These are phyloP conservation scores for Euzetes globulus DNA, from an alignment of 2,888 invertebrate species.

Conservation along the genomic window DNA sequence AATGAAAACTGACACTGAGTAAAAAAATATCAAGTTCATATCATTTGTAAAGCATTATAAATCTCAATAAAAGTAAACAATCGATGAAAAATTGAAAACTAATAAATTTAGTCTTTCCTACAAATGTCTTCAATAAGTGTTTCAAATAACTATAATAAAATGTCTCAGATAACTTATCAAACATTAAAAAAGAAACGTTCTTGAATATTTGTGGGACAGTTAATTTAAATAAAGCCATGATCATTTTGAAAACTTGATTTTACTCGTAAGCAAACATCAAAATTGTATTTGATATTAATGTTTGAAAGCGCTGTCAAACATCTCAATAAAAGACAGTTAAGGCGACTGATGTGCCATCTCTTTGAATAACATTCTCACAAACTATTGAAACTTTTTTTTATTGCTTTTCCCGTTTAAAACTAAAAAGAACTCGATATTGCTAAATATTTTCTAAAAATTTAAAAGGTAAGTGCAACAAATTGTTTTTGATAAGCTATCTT, in stretches of 20 bases:
- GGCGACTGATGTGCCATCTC: slow-evolving; percentile 24
- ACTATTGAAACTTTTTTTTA: background rate
- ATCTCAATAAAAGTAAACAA: slow-evolving; percentile 6
- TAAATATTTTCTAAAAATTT: too few species aligned
- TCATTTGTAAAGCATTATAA: slow-evolving; percentile 14
- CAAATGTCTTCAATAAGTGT: too few species aligned
- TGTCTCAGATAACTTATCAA: too few species aligned
- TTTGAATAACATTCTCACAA: background rate
- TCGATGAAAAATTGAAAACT: slow-evolving; percentile 11
- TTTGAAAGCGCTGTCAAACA: background rate
- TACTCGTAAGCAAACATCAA: too few species aligned
- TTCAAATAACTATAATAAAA: too few species aligned
- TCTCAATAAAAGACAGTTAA: background rate
- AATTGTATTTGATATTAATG: too few species aligned
- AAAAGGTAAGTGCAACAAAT: too few species aligned
- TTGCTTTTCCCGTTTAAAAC: background rate
- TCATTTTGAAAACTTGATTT: too few species aligned
- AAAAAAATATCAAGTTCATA: background rate
- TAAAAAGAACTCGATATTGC: too few species aligned
- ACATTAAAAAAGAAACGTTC: too few species aligned
- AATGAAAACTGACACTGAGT: background rate
- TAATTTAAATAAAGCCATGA: background rate
- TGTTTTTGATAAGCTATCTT: too few species aligned
- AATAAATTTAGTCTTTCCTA: background rate
- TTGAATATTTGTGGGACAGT: too few species aligned